Evolutionary conservation across 2,113 vertebrate species (phyloP).

Genomic region (Mesoclemmys tuberculata): DNA sequence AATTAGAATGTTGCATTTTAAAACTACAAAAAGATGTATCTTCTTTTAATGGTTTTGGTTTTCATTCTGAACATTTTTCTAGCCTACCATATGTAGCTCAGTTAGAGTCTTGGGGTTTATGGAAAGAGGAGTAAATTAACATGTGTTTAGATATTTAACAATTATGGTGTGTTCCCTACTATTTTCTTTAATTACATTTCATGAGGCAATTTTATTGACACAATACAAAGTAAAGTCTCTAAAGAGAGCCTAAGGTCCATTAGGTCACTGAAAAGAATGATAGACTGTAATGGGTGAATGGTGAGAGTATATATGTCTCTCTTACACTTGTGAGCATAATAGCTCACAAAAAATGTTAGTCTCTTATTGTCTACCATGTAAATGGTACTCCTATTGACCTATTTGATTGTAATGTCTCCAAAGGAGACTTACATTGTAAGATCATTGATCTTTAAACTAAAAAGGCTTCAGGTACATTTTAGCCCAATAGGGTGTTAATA

Average conservation of each 20-base stretch:
- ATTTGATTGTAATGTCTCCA: background rate
- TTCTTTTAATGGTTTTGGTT: background rate
- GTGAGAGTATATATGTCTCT: background rate
- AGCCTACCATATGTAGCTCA: background rate
- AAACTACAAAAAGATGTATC: background rate
- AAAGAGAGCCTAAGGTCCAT: background rate
- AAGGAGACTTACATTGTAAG: background rate
- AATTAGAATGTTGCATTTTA: constrained; percentile 4
- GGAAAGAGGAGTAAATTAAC: background rate
- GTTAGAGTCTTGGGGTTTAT: background rate
- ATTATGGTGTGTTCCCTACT: background rate
- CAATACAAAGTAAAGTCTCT: background rate
- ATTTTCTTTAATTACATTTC: background rate
- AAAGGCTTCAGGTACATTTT: background rate
- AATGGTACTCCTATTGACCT: background rate
- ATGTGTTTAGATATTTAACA: background rate
- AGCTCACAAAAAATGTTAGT: background rate
- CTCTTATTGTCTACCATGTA: background rate
- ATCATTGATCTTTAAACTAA: background rate
- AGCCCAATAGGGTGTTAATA: background rate
- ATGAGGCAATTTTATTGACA: background rate
- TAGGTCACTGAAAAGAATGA: background rate
- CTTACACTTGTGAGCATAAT: background rate
- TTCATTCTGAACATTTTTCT: background rate
- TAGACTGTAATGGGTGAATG: background rate